Conservation (phyloP, 2,888 invertebrate genomes). For the Euspilapteryx auroguttella region DNA sequence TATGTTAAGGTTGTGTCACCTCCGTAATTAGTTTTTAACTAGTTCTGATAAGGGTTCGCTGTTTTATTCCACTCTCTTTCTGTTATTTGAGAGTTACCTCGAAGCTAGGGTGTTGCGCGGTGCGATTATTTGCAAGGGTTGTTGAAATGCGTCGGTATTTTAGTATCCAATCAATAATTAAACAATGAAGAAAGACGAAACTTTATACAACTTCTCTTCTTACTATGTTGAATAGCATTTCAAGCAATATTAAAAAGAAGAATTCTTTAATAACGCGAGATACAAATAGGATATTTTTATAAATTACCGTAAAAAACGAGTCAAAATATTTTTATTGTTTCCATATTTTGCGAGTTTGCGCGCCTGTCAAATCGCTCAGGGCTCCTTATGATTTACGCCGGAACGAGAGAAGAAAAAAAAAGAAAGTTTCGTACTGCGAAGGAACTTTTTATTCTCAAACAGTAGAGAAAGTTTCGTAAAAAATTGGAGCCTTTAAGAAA, state of each 20-base stretch:
- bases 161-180: too few species aligned
- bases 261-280: too few species aligned
- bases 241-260: too few species aligned
- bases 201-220: too few species aligned
- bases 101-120: too few species aligned
- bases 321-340: conserved; percentile 51
- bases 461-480: conserved; percentile 53
- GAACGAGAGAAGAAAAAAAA: conserved; percentile 32
- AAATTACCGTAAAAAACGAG: too few species aligned
- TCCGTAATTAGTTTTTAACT: conserved; percentile 62
- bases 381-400: conserved; percentile 36
- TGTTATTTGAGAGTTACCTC: conserved; percentile 35
- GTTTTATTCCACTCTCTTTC: conserved; percentile 41
- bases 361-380: conserved; percentile 30
- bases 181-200: too few species aligned
- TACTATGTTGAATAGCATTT: too few species aligned
- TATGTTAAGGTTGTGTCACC: conserved; percentile 60
- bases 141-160: too few species aligned
- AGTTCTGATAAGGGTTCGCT: conserved; percentile 57
- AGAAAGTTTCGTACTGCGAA: conserved; percentile 41
- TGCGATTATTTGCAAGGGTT: conserved; percentile 16
- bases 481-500: conserved; percentile 57
- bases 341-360: conserved; percentile 33
- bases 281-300: too few species aligned
- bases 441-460: conserved; percentile 49